A percentile compares a stretch with the other conserved stretches of the same genome.
Evolutionary conservation across 2,797 vertebrate species (phyloP).

Genomic region (Heterohyrax brucei): DNA sequence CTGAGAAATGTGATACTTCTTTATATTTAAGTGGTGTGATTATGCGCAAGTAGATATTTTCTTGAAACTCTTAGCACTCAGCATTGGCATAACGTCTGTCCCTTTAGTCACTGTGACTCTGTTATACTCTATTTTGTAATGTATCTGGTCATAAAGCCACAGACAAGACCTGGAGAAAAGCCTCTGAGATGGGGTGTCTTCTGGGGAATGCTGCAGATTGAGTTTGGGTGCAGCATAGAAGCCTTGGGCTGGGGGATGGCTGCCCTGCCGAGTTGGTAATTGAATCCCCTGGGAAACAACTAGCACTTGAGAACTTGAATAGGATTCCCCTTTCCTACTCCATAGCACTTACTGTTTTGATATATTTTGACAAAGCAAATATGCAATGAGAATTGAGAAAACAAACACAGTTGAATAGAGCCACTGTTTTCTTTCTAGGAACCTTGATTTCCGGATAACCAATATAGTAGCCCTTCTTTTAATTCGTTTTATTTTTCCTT

Average conservation of each 20-base stretch:
- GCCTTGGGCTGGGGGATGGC: neutral
- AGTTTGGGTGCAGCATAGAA: neutral
- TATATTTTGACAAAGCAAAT: constrained; percentile 8
- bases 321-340: neutral
- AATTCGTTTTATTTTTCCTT: neutral
- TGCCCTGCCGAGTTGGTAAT: neutral
- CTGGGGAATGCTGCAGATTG: neutral
- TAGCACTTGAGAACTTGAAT: neutral
- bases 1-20: neutral
- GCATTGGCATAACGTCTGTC: neutral
- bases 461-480: neutral
- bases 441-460: neutral
- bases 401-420: neutral
- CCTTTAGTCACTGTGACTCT: neutral
- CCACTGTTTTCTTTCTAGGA: neutral
- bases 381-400: neutral
- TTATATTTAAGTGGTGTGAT: neutral
- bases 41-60: neutral
- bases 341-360: neutral
- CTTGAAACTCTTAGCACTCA: neutral
- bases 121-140: neutral
- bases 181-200: neutral
- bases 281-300: neutral
- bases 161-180: neutral
- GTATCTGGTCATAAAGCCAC: neutral